Percentiles rank a stretch among this genome's conserved stretches.
phyloP scores from a whole-genome alignment of 2,113 vertebrate genomes.

The Ranitomeya variabilis region DNA sequence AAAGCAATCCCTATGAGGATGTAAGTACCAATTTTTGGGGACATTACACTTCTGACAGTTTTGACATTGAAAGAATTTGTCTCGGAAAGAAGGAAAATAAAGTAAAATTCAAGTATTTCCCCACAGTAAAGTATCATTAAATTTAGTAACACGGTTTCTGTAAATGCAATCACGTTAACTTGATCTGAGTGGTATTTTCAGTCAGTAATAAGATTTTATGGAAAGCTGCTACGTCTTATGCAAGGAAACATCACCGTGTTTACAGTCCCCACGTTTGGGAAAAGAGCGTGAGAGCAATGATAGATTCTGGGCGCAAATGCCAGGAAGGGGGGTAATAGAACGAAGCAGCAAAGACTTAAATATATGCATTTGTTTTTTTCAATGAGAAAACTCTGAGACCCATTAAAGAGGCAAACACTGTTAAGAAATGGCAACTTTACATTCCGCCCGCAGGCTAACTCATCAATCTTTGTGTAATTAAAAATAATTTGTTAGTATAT shows the following conservation, averaged over 20 bases:
- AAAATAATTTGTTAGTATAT: slow-evolving; percentile 47
- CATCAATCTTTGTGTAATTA: slow-evolving; percentile 38
- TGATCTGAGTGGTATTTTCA: slow-evolving; percentile 28
- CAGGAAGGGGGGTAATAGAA: background rate
- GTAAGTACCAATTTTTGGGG: background rate
- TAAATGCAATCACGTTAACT: slow-evolving; percentile 27
- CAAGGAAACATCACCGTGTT: background rate
- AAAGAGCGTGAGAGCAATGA: slow-evolving; percentile 12
- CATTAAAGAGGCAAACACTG: background rate
- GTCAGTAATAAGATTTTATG: slow-evolving; percentile 41
- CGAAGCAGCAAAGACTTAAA: background rate
- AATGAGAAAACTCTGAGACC: background rate
- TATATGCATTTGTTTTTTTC: slow-evolving; percentile 32
- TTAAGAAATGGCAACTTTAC: slow-evolving; percentile 22
- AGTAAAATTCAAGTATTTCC: slow-evolving; percentile 13
- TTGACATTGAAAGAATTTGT: background rate
- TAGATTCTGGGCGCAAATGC: background rate
- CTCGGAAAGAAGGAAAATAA: background rate
- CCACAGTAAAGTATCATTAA: background rate
- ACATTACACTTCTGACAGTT: background rate
- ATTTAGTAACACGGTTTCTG: slow-evolving; percentile 29
- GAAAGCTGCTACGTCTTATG: slow-evolving; percentile 5
- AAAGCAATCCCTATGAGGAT: background rate
- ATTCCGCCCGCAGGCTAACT: slow-evolving; percentile 19
- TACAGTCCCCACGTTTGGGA: background rate